These are phyloP conservation scores for Delphinus delphis DNA, from an alignment of 2,113 vertebrate species.

Conservation along the genomic window DNA sequence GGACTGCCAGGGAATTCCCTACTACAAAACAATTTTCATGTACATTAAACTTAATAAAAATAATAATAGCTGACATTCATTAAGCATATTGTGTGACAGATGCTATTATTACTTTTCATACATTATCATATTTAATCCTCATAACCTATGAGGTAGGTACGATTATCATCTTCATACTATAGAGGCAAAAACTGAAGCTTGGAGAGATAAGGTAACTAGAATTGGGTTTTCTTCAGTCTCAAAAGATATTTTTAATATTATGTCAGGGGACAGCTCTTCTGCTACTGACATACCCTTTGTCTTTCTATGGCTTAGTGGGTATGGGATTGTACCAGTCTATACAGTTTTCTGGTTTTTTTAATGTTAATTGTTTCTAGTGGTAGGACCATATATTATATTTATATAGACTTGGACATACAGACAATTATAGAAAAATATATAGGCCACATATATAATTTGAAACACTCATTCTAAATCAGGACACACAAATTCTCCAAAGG, in stretches of 20 bases:
- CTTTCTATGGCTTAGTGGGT: neutral
- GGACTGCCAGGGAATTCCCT: neutral
- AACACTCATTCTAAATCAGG: neutral
- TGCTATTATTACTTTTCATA: neutral
- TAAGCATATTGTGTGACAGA: neutral
- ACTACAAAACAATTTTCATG: neutral
- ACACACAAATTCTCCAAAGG: neutral
- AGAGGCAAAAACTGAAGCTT: neutral
- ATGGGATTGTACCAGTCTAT: neutral
- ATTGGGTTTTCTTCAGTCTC: neutral
- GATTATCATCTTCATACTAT: neutral
- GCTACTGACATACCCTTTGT: neutral
- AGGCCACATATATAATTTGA: neutral
- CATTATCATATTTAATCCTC: neutral
- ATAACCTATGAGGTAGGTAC: neutral
- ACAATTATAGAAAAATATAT: neutral
- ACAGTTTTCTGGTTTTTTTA: neutral
- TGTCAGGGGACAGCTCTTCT: neutral
- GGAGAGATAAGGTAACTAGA: neutral
- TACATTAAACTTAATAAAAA: neutral
- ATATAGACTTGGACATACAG: neutral
- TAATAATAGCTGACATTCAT: neutral
- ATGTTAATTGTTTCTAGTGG: neutral
- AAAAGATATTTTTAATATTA: neutral
- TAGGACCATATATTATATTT: neutral